Evolutionary conservation across 2,113 vertebrate genomes (phyloP).

Genomic region (Poicephalus meyeri): DNA sequence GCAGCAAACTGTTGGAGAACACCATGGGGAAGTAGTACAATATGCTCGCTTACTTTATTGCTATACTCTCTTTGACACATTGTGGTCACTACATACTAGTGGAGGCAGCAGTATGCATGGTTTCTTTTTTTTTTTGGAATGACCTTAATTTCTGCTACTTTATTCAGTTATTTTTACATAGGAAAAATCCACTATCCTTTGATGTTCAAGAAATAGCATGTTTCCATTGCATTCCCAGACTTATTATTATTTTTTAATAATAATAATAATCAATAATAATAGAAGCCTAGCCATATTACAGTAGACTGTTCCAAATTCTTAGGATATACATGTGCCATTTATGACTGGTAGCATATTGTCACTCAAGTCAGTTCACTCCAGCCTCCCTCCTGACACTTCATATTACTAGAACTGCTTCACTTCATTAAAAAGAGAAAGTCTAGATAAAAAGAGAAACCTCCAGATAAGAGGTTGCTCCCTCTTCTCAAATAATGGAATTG

Average conservation of each 20-base stretch:
- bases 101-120: neutral
- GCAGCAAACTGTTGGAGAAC: neutral
- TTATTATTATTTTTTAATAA: neutral
- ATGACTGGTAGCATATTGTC: neutral
- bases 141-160: neutral
- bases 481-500: neutral
- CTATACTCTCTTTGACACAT: neutral
- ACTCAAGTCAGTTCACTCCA: neutral
- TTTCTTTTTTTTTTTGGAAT: neutral
- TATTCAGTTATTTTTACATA: neutral
- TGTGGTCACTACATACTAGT: neutral
- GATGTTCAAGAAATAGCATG: neutral
- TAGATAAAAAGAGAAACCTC: neutral
- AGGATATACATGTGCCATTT: neutral
- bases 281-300: neutral
- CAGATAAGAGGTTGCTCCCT: neutral
- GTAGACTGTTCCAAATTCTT: neutral
- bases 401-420: neutral
- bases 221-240: neutral
- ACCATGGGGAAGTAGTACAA: neutral
- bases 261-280: neutral
- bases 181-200: neutral
- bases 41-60: neutral
- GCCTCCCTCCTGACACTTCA: neutral
- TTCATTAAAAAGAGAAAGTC: neutral